Evolutionary conservation across 2,113 vertebrate genomes (phyloP), one percentile per base, ranked within the genome.

Genomic region (Amazona guildingii): DNA sequence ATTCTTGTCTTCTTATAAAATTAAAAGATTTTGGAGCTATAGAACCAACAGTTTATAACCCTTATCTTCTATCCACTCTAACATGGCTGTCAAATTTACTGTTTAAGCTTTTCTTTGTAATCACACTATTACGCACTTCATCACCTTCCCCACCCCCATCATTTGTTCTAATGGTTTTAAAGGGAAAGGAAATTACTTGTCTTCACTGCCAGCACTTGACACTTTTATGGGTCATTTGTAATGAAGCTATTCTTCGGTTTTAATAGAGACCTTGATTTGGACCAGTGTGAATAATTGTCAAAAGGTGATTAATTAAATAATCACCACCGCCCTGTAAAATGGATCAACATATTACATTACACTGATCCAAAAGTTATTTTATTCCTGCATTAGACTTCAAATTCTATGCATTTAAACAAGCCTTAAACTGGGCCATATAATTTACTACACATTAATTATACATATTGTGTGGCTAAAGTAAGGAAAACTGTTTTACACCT

Each of bases 221-320:
- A 98, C 97, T 98, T 98, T 98, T 98, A 98, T 98, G 98, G 98
- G 97, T 98, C 98, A 96, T 98, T 97, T 98, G 98, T 98, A 98
- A 98, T 98, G 98, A 98, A 98, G 97, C 98, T 97, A 98, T 98
- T 98, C 98, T 98, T 98, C 0, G 97, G 91, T 97, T 98, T 98
- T 98, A 98, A 98, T 98, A 97, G 97, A 98, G 98, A 98, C 98
- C 98, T 98, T 98, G 98, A 98, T 98, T 98, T 97, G 97, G 97
- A 97, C 96, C 94, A 96, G 96, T 97, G 98, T 98, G 98, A 98
- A 97, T 98, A 98, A 98, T 98, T 98, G 98, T 98, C 98, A 98
- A 97, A 97, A 98, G 97, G 98, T 98, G 98, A 98, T 98, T 98
- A 98, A 98, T 98, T 98, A 98, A 98, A 98, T 98, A 98, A 98